Conservation (phyloP, 2,113 vertebrate genomes). For the Megaptera novaeangliae region DNA sequence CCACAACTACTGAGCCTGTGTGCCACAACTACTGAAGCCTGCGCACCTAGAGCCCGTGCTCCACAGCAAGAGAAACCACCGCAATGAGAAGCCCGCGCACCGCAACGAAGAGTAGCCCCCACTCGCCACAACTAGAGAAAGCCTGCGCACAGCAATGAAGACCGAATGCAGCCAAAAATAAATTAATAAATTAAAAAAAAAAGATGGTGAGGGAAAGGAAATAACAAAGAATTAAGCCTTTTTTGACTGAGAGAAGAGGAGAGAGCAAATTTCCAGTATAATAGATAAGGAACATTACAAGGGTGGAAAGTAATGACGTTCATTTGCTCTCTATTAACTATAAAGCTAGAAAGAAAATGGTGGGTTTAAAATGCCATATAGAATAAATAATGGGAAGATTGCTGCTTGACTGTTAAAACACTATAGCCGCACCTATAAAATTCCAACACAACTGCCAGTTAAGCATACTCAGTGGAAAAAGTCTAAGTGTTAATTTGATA, state of each 20-base stretch:
- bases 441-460: neutral
- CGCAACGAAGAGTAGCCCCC: too few species aligned
- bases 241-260: neutral
- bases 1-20: too few species aligned
- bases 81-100: too few species aligned
- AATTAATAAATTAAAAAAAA: too few species aligned
- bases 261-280: neutral
- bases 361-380: neutral
- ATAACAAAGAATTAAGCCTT: neutral
- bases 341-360: neutral
- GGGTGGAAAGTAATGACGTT: neutral
- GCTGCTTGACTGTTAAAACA: neutral
- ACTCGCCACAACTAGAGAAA: too few species aligned
- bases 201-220: neutral
- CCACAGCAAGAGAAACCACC: too few species aligned
- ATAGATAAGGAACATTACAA: neutral
- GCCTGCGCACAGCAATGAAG: too few species aligned
- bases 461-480: neutral
- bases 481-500: neutral
- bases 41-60: too few species aligned
- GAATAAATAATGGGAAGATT: neutral
- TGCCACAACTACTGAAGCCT: too few species aligned
- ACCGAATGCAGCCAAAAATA: too few species aligned
- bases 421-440: neutral
- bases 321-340: neutral